Evolutionary conservation across 2,113 vertebrate species (phyloP).

Genomic region (Grantiella picta): DNA sequence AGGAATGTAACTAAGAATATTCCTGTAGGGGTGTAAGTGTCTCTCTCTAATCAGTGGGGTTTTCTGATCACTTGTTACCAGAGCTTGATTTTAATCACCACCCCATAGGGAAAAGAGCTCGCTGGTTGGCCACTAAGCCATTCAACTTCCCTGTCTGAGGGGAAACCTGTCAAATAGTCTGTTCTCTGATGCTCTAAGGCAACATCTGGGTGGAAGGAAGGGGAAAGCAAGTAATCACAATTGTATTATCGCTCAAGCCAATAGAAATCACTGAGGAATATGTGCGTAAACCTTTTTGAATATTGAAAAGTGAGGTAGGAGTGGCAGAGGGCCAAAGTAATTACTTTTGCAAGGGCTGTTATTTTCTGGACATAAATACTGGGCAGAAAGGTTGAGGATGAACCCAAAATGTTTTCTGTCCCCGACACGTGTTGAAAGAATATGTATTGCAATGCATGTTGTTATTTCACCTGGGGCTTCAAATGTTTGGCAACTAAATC

Average conservation of each 20-base stretch:
- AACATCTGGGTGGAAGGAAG: conserved; percentile 21
- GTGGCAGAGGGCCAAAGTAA: conserved; percentile 41
- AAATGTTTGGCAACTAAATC: background rate
- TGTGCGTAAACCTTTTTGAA: conserved; percentile 39
- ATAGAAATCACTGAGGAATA: conserved; percentile 2
- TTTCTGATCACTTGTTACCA: conserved; percentile 23
- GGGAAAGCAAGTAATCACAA: background rate
- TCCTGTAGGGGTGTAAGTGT: background rate
- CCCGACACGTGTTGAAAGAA: background rate
- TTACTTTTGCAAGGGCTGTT: conserved; percentile 19
- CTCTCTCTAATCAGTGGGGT: background rate
- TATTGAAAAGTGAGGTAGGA: conserved; percentile 34
- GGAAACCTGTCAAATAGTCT: conserved; percentile 13
- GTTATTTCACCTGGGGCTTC: conserved; percentile 3
- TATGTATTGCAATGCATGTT: background rate
- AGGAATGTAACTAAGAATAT: background rate
- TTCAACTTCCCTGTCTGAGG: background rate
- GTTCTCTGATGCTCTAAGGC: conserved; percentile 14
- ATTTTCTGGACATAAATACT: conserved; percentile 20
- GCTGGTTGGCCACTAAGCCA: background rate
- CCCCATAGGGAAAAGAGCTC: background rate
- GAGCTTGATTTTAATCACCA: background rate
- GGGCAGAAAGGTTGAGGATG: background rate
- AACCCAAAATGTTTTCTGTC: conserved; percentile 1
- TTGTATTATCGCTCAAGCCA: background rate